Evolutionary conservation across 2,113 vertebrate genomes (phyloP), one percentile per base, ranked within the genome.

Genomic region (Dipodomys spectabilis): DNA sequence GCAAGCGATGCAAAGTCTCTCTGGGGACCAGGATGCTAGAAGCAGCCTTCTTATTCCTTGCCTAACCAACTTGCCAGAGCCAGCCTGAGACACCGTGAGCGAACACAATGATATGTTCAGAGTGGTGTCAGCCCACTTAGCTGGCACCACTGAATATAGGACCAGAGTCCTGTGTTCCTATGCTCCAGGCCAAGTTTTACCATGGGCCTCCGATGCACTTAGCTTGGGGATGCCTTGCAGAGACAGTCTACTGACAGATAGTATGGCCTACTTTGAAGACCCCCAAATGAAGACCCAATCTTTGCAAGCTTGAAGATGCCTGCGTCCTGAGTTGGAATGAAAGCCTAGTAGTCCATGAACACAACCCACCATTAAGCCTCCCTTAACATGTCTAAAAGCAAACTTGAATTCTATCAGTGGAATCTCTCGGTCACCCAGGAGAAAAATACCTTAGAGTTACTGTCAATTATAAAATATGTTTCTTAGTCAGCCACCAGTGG

Each of bases 401-500:
- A 69, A 86, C 0, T 39, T 78, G 22, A 73, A 77, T 80, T 85
- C 39, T 53, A 45, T 49, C 49, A 86, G 27, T 90, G 71, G 57
- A 44, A 94, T 82, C 73, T 60, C 64, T 75, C 57, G 64, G 45
- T 53, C 30, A 72, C 39, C 2, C 19, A 49, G 30, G 18, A 57
- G 30, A 67, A 6, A 7, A 72, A 79, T 44, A 64, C 22, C 22
- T 39, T 30, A 25, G 16, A 49, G 68, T 64, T 65, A 30, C 78
- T 90, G 87, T 74, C 5, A 82, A 62, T 35, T n/a, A 49, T 65
- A 93, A 92, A 68, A 82, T 53, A 35, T 18, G 57, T 49, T 71
- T 67, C 44, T 30, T 71, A 64, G 62, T 64, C 23, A 25, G 62
- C 20, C 62, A 23, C 49, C 11, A 25, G 62, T 20, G 62, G 6